A percentile compares a stretch with the other conserved stretches of the same genome.
Evolutionary conservation across 2,113 vertebrate species (phyloP).

Genomic region (Zonotrichia leucophrys): DNA sequence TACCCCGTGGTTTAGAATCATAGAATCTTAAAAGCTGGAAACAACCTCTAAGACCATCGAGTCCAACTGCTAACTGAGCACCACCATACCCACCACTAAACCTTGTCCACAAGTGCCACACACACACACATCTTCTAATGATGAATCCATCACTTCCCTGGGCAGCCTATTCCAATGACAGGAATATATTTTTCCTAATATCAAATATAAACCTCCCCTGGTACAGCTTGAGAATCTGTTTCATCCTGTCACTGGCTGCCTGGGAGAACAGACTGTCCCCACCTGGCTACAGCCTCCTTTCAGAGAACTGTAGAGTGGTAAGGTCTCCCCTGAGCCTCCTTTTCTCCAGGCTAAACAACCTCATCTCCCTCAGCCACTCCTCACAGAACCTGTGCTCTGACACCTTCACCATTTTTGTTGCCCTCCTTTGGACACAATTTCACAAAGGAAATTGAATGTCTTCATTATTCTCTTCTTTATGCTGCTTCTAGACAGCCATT

Average conservation of each 20-base stretch:
- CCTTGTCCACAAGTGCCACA: background rate
- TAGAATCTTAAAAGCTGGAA: background rate
- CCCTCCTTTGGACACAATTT: background rate
- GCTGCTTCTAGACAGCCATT: background rate
- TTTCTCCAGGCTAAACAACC: background rate
- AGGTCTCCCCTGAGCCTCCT: background rate
- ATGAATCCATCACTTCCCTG: background rate
- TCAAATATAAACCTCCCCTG: background rate
- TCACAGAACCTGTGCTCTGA: background rate
- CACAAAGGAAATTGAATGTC: background rate
- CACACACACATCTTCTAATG: background rate
- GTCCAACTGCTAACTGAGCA: background rate
- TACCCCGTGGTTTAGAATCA: background rate
- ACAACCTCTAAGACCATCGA: background rate
- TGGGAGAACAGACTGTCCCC: background rate
- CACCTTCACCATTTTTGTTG: background rate
- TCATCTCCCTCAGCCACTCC: background rate
- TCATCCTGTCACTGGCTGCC: background rate
- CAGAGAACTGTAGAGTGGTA: background rate
- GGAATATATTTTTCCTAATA: background rate
- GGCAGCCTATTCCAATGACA: background rate
- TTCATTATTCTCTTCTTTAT: background rate
- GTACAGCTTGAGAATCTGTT: background rate
- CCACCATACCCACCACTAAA: rapidly evolving
- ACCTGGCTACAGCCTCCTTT: background rate